These are phyloP conservation scores for Tiliacea citrago DNA, from an alignment of 2,888 invertebrate species.

Conservation along the genomic window DNA sequence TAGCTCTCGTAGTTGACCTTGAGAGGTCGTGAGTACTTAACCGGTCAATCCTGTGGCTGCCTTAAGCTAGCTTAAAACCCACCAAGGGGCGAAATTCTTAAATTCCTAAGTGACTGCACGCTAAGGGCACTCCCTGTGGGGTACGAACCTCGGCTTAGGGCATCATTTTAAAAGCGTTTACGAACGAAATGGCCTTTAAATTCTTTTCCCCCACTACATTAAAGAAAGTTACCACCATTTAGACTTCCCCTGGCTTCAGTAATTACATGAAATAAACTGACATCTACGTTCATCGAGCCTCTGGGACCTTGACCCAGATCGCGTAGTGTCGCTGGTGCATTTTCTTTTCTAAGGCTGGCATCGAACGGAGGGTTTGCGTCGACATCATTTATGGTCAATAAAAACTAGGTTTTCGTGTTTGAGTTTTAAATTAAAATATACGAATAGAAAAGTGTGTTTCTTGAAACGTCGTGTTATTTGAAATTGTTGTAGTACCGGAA, in stretches of 20 bases:
- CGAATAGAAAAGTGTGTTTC: neutral
- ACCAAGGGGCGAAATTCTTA: too few species aligned
- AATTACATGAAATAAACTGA: constrained; percentile 47
- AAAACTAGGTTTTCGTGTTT: constrained; percentile 17
- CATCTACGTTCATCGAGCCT: constrained; percentile 33
- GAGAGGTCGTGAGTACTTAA: too few species aligned
- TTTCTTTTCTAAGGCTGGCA: constrained; percentile 33
- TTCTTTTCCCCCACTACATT: neutral
- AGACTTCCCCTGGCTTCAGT: constrained; percentile 39
- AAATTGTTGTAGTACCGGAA: too few species aligned
- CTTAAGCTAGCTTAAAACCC: too few species aligned
- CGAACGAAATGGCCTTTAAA: neutral
- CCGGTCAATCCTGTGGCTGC: too few species aligned
- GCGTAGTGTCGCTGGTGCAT: constrained; percentile 29
- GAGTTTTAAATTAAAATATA: constrained; percentile 15
- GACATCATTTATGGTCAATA: constrained; percentile 28
- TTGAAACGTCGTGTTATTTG: too few species aligned
- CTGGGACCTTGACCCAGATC: constrained; percentile 40
- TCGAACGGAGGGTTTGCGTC: constrained; percentile 5
- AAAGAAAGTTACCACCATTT: constrained; percentile 16
- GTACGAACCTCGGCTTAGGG: too few species aligned
- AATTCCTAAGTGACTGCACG: too few species aligned
- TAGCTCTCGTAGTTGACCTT: too few species aligned
- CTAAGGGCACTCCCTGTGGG: too few species aligned
- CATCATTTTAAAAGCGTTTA: neutral